Evolutionary conservation across 2,888 invertebrate species (phyloP), one percentile per base, ranked within the genome.

Genomic region (Diachrysia chrysitis): DNA sequence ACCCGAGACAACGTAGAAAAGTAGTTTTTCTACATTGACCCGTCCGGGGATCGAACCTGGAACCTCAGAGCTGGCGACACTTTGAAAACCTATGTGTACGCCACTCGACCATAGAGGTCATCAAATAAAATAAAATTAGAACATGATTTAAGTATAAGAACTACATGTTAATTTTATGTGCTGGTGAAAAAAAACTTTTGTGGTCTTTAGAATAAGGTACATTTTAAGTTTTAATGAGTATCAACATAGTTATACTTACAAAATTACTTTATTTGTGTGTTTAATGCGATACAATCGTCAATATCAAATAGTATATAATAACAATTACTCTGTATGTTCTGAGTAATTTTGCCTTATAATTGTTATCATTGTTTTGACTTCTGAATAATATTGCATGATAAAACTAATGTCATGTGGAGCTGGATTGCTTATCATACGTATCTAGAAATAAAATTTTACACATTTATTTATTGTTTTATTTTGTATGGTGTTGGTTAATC

Each of bases 351-450:
- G 42, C 5, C n/a, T 0, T 1, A 42, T 6, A 37, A 37, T 32
- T 42, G 42, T n/a, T 42, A 42, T n/a, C 42, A 42, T n/a, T 42
- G 42, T 42, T 42, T 42, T 42, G 42, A 42, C 42, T 42, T 42
- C 42, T 42, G 42, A 42, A 42, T 42, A 42, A n/a, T 42, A 42
- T n/a, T 42, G 7, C n/a, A 42, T n/a, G 42, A 42, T 42, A 42
- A 42, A 42, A 42, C n/a, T 42, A 42, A 42, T 42, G 42, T n/a
- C 42, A 42, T 42, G n/a, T 42, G n/a, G 37, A n/a, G 7, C n/a
- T n/a, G n/a, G 42, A 42, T 42, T n/a, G 16, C 42, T 42, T 42
- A 42, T 42, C 42, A 16, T 42, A n/a, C 1, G 32, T 32, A 32
- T 32, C 14, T 42, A 42, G 42, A 42, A 42, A 42, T 42, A 42